Percentiles rank a stretch among this genome's conserved stretches.
phyloP scores from a whole-genome alignment of 2,888 invertebrate species.

The Adela reaumurella region DNA sequence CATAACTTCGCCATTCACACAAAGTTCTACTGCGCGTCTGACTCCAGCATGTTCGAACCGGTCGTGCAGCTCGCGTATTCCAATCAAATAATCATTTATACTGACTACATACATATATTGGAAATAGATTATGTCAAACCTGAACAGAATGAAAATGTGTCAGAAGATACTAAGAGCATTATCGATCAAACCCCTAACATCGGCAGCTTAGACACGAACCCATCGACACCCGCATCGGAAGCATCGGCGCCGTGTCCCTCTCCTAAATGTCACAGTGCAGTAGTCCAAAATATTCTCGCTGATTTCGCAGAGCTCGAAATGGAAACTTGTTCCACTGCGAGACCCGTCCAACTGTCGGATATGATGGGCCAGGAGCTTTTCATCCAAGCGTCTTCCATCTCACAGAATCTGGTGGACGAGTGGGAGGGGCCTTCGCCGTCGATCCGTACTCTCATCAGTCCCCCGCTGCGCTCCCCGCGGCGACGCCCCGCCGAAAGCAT shows the following conservation, averaged over 20 bases:
- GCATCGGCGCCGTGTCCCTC: slow-evolving; percentile 46
- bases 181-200: slow-evolving; percentile 3
- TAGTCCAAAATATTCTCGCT: slow-evolving; percentile 58
- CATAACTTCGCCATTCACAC: slow-evolving; percentile 92
- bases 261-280: slow-evolving; percentile 50
- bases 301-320: slow-evolving; percentile 62
- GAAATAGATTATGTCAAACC: slow-evolving; percentile 56
- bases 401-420: slow-evolving; percentile 47
- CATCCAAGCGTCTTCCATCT: slow-evolving; percentile 43
- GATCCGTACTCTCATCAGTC: slow-evolving; percentile 44
- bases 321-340: slow-evolving; percentile 43
- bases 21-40: slow-evolving; percentile 85
- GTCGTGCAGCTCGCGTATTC: slow-evolving; percentile 66
- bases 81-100: slow-evolving; percentile 76
- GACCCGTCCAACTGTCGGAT: slow-evolving; percentile 40
- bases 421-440: slow-evolving; percentile 51
- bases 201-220: slow-evolving; percentile 29
- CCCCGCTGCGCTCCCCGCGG: slow-evolving; percentile 42
- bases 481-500: slow-evolving; percentile 48
- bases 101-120: slow-evolving; percentile 81
- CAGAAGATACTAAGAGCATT: slow-evolving; percentile 30
- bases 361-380: slow-evolving; percentile 48
- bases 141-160: slow-evolving; percentile 25
- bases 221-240: slow-evolving; percentile 35
- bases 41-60: slow-evolving; percentile 74